Conservation (phyloP, 2,797 vertebrate genomes). For the Eulemur albifrons region DNA sequence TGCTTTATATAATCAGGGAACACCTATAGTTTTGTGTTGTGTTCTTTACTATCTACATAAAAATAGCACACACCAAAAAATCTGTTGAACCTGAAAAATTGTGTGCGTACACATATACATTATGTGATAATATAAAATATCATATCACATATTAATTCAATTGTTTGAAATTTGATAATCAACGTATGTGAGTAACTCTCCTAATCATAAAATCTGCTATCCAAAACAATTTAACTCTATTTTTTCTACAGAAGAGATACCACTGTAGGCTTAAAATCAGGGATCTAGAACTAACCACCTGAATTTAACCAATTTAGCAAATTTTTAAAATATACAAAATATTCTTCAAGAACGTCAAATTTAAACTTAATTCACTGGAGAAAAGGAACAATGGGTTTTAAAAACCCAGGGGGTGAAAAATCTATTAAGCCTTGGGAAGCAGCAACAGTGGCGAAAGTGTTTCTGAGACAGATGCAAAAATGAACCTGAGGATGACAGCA, state of each 20-base stretch:
- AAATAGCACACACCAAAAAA: neutral
- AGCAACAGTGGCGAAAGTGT: neutral
- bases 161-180: neutral
- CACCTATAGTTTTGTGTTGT: neutral
- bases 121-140: neutral
- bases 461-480: neutral
- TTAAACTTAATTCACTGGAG: neutral
- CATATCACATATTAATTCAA: neutral
- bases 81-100: neutral
- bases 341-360: neutral
- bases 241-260: neutral
- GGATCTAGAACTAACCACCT: neutral
- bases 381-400: conserved; percentile 7
- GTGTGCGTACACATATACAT: neutral
- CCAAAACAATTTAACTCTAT: neutral
- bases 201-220: neutral
- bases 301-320: neutral
- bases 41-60: neutral
- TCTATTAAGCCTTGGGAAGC: neutral
- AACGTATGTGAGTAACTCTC: neutral
- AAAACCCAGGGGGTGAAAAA: neutral
- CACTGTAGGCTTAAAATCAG: neutral
- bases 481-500: neutral
- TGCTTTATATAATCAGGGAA: neutral
- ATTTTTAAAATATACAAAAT: conserved; percentile 21